These are phyloP conservation scores for Epirrita christyi DNA, from an alignment of 2,888 invertebrate species.

Conservation along the genomic window DNA sequence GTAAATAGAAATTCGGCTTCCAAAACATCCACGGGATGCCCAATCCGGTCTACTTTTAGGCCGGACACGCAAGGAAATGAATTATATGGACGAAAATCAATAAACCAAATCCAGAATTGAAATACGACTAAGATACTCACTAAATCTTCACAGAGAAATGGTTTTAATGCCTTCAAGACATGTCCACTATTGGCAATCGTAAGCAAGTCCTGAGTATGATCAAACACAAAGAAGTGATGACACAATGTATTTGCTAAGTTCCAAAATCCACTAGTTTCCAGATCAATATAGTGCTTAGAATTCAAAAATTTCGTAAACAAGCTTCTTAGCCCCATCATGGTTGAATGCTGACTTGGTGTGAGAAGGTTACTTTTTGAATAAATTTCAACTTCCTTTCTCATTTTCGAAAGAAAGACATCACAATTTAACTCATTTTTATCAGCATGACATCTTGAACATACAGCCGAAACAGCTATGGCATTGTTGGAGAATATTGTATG, in stretches of 20 bases:
- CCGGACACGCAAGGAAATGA: too few relatives aligned
- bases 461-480: constrained; percentile 49
- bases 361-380: constrained; percentile 47
- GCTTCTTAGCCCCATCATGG: constrained; percentile 52
- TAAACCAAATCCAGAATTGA: not conserved
- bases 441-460: constrained; percentile 68
- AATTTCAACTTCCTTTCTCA: constrained; percentile 49
- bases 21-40: too few relatives aligned
- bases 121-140: constrained; percentile 19
- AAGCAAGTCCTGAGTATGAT: constrained; percentile 60
- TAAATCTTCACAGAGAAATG: constrained; percentile 47
- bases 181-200: constrained; percentile 59
- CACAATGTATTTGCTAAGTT: constrained; percentile 58
- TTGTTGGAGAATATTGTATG: constrained; percentile 56
- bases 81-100: too few relatives aligned
- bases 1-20: too few relatives aligned
- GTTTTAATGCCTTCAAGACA: constrained; percentile 61
- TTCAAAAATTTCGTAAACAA: constrained; percentile 72
- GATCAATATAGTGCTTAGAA: constrained; percentile 57
- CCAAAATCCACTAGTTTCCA: constrained; percentile 61
- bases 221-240: constrained; percentile 71
- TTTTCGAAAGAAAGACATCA: constrained; percentile 37
- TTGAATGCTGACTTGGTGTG: constrained; percentile 50
- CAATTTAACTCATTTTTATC: constrained; percentile 30
- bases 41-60: too few relatives aligned